A percentile compares a stretch with the other conserved stretches of the same genome.
Evolutionary conservation across 2,797 vertebrate species (phyloP).

Genomic region (Gallirallus australis): DNA sequence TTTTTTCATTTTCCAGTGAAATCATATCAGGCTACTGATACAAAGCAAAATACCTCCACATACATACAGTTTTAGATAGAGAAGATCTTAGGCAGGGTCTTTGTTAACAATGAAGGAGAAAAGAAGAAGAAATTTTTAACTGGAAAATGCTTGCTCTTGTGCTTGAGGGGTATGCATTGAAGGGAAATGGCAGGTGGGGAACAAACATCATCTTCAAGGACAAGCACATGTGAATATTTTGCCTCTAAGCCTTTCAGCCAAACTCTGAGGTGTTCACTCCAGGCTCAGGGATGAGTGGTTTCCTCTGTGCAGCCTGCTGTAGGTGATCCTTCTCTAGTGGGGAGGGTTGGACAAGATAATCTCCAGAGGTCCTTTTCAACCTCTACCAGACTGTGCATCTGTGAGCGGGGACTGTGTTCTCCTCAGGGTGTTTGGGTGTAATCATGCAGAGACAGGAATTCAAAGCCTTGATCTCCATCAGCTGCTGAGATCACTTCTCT

Average conservation of each 20-base stretch:
- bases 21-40: not conserved
- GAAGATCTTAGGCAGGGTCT: not conserved
- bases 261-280: not conserved
- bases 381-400: too few relatives aligned
- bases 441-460: not conserved
- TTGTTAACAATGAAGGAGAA: not conserved
- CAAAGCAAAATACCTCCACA: not conserved
- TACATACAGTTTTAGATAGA: too few relatives aligned
- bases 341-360: too few relatives aligned
- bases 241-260: not conserved
- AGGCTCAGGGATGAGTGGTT: not conserved
- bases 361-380: too few relatives aligned
- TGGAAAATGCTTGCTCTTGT: not conserved
- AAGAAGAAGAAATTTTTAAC: not conserved
- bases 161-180: not conserved
- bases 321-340: too few relatives aligned
- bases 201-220: not conserved
- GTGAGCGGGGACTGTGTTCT: not conserved
- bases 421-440: not conserved
- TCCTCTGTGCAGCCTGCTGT: not conserved
- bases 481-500: not conserved
- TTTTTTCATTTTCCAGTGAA: not conserved
- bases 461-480: not conserved
- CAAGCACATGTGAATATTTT: not conserved
- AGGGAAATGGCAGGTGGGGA: not conserved